These are phyloP conservation scores for Morpho deidamia DNA, from an alignment of 2,888 invertebrate species.

Conservation along the genomic window DNA sequence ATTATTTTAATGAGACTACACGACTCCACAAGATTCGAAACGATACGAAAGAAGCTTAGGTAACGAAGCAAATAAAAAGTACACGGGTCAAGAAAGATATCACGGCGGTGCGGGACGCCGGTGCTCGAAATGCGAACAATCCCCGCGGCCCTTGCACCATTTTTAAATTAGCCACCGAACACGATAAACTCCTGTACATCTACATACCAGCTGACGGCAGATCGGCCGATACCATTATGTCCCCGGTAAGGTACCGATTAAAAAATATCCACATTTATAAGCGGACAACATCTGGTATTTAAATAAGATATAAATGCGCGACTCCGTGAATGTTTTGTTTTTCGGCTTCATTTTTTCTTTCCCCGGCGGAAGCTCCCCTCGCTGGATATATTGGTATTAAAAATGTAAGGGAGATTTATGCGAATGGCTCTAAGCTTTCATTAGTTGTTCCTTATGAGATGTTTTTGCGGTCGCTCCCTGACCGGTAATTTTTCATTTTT, in stretches of 20 bases:
- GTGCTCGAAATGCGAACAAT: conserved; percentile 44
- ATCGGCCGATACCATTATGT: conserved; percentile 75
- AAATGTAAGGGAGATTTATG: conserved; percentile 79
- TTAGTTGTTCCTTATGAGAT: conserved; percentile 75
- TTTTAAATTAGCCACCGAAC: conserved; percentile 72
- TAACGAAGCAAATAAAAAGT: conserved; percentile 71
- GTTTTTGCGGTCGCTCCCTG: conserved; percentile 75
- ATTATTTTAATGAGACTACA: conserved; percentile 79
- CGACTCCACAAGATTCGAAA: conserved; percentile 70
- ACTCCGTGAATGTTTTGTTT: conserved; percentile 68
- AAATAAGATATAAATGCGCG: conserved; percentile 75
- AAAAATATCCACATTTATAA: conserved; percentile 73
- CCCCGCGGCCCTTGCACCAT: conserved; percentile 39
- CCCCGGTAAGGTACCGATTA: conserved; percentile 74
- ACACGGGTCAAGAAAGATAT: conserved; percentile 72
- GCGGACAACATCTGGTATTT: conserved; percentile 75
- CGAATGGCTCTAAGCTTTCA: conserved; percentile 79
- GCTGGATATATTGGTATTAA: conserved; percentile 77
- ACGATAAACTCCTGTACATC: conserved; percentile 66
- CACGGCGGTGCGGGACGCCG: conserved; percentile 55
- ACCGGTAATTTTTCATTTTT: conserved; percentile 78
- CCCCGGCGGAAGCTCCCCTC: conserved; percentile 64
- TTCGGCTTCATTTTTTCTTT: conserved; percentile 56
- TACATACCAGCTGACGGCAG: conserved; percentile 75
- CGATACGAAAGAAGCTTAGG: conserved; percentile 72